Base-by-base conservation (phyloP, 2,113 vertebrate genomes). In the Fregata magnificens region DNA sequence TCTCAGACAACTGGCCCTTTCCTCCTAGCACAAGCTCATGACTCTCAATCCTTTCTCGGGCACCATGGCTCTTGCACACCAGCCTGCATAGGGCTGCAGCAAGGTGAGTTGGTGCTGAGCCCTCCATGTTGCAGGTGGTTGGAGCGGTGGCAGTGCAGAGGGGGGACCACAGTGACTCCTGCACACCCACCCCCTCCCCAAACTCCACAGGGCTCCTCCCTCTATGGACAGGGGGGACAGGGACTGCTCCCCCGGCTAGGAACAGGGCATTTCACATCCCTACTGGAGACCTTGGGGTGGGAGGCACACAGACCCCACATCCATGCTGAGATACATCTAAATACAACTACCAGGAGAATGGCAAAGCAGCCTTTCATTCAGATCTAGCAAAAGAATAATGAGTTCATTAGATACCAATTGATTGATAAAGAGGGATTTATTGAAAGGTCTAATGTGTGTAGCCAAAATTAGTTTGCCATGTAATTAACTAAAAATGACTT, bases 381-480 rank as follows among this genome's bases (percentile, higher is more conserved):
- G 49, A 88, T 13, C 36, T 8, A 88, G 86, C 74, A 58, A 88
- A 69, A 86, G 90, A 97, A 93, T 96, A 97, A 96, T 95, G 79
- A 95, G 93, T 92, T 98, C 96, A 96, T 98, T 97, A 97, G 92
- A 86, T 92, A 88, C 92, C 90, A 97, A 97, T 97, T 96, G 97
- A 97, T 95, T 98, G 98, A 97, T 97, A 97, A 98, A 93, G 71
- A 96, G 93, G 86, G 81, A 97, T 97, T 96, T 97, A 97, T 96
- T 97, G 88, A 97, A 96, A 96, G 92, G 95, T 94, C 88, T 98
- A 97, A 97, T 98, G 94, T 70, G 81, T 95, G 94, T 77, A 97
- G 95, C 96, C 95, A 97, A 97, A 98, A 98, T 97, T 98, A 97
- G 96, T 96, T 98, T 98, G 97, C 94, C 97, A 97, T 98, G 93